Evolutionary conservation across 1,140 invertebrate genomes (phyloP).

Genomic region (Zaprionus gabonicus): DNA sequence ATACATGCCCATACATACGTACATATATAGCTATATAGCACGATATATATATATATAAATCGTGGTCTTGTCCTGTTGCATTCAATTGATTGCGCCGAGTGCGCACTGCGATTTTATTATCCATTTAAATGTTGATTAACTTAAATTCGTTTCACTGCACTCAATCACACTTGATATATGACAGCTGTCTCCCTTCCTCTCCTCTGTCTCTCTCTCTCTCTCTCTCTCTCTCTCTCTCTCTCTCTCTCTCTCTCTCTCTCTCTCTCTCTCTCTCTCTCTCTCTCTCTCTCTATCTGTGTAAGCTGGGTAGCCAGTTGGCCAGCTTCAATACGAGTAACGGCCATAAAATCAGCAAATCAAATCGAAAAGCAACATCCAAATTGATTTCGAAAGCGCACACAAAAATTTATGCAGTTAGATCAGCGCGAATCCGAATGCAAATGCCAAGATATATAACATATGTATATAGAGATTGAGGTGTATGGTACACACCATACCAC

Average conservation of each 20-base stretch:
- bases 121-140: constrained; percentile 81
- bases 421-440: constrained; percentile 31
- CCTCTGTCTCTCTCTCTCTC: constrained; percentile 5
- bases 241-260: background rate
- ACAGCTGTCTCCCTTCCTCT: background rate
- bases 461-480: constrained; percentile 2
- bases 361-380: constrained; percentile 76
- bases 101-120: constrained; percentile 70
- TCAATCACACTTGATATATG: constrained; percentile 58
- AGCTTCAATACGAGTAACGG: constrained; percentile 33
- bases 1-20: background rate
- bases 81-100: constrained; percentile 52
- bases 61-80: constrained; percentile 17
- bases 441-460: constrained; percentile 31
- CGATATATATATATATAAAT: background rate
- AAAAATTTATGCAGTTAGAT: constrained; percentile 68
- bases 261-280: constrained; percentile 1
- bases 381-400: constrained; percentile 64
- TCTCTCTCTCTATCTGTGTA: constrained; percentile 23
- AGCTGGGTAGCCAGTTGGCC: constrained; percentile 37
- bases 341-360: constrained; percentile 77
- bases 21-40: constrained; percentile 7
- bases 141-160: constrained; percentile 74
- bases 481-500: background rate
- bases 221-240: constrained; percentile 1